Conservation (phyloP, 2,797 vertebrate genomes). For the Sebastes glaucus region DNA sequence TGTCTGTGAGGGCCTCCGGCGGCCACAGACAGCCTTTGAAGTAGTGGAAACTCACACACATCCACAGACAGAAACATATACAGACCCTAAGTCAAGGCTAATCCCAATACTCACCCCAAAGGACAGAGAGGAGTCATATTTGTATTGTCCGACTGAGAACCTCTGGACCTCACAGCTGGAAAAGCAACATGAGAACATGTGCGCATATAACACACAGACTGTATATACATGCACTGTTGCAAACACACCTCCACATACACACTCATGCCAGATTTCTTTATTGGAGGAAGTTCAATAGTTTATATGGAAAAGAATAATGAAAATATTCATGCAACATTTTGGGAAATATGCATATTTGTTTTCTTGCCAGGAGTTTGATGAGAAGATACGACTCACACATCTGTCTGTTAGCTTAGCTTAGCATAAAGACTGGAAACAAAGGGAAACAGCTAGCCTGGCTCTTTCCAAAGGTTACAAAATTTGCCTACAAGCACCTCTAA, state of each 20-base stretch:
- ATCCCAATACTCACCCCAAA: slow-evolving; percentile 21
- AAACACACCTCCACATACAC: neutral
- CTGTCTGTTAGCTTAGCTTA: neutral
- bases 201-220: neutral
- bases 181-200: neutral
- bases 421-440: neutral
- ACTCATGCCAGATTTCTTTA: neutral
- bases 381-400: neutral
- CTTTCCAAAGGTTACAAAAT: neutral
- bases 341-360: neutral
- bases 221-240: neutral
- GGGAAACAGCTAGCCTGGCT: neutral
- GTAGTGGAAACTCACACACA: slow-evolving; percentile 60
- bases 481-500: neutral
- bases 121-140: slow-evolving; percentile 4
- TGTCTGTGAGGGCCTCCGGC: slow-evolving; percentile 56
- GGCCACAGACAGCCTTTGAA: slow-evolving; percentile 63
- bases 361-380: neutral
- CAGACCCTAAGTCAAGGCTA: slow-evolving; percentile 4
- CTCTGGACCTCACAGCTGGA: slow-evolving; percentile 14
- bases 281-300: neutral
- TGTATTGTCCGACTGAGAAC: slow-evolving; percentile 1
- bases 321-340: neutral
- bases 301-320: neutral
- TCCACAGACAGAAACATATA: slow-evolving; percentile 52